Evolutionary conservation across 2,888 invertebrate genomes (phyloP).

Genomic region (Monoplex corrugatus): DNA sequence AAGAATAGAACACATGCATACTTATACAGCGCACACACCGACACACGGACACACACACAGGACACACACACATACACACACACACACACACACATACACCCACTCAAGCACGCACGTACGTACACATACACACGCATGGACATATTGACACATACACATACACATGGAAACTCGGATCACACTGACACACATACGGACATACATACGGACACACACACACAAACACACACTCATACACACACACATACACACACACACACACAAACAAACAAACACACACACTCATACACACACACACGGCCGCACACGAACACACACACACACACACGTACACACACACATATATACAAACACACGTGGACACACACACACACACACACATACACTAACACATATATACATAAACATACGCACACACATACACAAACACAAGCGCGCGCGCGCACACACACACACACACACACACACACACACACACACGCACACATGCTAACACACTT

Average conservation of each 20-base stretch:
- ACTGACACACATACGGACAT: too few relatives aligned
- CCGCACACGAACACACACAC: too few relatives aligned
- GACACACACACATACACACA: neutral
- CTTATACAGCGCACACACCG: too few relatives aligned
- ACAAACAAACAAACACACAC: too few relatives aligned
- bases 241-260: too few relatives aligned
- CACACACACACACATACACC: too few relatives aligned
- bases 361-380: neutral
- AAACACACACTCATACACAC: neutral
- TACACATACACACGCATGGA: too few relatives aligned
- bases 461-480: neutral
- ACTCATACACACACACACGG: neutral
- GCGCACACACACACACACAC: neutral
- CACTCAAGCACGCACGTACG: too few relatives aligned
- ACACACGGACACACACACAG: too few relatives aligned
- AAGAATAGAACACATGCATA: too few relatives aligned
- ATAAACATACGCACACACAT: neutral
- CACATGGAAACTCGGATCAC: too few relatives aligned
- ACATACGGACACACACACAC: neutral
- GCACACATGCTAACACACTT: neutral
- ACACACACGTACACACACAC: slow-evolving; percentile 19
- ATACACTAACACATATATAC: neutral
- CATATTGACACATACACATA: too few relatives aligned
- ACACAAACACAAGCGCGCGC: neutral
- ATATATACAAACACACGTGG: neutral